A percentile compares a stretch with the other conserved stretches of the same genome.
phyloP scores from a whole-genome alignment of 2,888 invertebrate species.

The Meiosimyza platycephala region DNA sequence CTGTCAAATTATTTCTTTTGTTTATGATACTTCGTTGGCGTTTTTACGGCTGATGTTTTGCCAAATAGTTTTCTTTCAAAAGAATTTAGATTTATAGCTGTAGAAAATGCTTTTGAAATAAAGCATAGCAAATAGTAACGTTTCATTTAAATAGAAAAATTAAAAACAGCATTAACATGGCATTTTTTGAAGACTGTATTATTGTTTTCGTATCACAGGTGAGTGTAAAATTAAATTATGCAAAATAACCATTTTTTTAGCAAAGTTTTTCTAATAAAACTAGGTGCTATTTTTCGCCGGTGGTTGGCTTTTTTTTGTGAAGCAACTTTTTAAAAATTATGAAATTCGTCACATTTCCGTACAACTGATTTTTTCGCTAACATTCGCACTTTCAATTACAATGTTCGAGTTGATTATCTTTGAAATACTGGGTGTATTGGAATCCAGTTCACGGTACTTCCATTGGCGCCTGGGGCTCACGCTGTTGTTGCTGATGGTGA shows the following conservation, averaged over 20 bases:
- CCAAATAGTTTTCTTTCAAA: too few species aligned
- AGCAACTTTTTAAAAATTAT: slow-evolving; percentile 96
- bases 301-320: slow-evolving; percentile 98
- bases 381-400: slow-evolving; percentile 95
- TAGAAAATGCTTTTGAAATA: slow-evolving; percentile 18
- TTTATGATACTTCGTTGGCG: slow-evolving; percentile 16
- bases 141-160: not conserved
- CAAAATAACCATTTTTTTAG: not conserved
- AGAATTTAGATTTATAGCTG: not conserved
- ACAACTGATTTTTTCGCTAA: slow-evolving; percentile 94
- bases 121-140: not conserved
- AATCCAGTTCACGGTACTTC: slow-evolving; percentile 79
- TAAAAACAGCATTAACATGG: slow-evolving; percentile 70
- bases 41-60: not conserved
- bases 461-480: slow-evolving; percentile 97
- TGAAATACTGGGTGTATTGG: slow-evolving; percentile 94
- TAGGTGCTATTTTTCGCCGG: slow-evolving; percentile 94
- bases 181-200: slow-evolving; percentile 84
- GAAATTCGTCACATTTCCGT: slow-evolving; percentile 96
- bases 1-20: slow-evolving; percentile 3
- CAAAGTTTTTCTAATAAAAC: slow-evolving; percentile 62
- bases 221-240: slow-evolving; percentile 48
- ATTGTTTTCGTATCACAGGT: slow-evolving; percentile 87
- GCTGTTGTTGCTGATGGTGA: slow-evolving; percentile 90
- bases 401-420: slow-evolving; percentile 99